These are phyloP conservation scores for Periophthalmus modestus DNA, from an alignment of 2,113 vertebrate species.

Conservation along the genomic window DNA sequence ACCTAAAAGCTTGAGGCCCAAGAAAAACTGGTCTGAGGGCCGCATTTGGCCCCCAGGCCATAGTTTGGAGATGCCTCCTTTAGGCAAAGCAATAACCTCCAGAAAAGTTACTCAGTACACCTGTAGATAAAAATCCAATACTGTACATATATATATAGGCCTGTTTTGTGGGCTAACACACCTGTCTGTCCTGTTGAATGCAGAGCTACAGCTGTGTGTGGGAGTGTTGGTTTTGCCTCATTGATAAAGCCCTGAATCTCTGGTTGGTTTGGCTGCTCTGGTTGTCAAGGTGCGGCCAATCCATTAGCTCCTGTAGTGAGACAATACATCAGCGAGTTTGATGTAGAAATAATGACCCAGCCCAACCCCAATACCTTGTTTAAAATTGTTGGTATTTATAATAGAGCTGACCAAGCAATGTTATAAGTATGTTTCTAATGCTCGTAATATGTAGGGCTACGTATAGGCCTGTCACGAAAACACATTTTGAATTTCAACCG, in stretches of 20 bases:
- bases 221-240: slow-evolving; percentile 11
- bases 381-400: not conserved
- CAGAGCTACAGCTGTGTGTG: not conserved
- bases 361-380: not conserved
- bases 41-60: no score
- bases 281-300: slow-evolving; percentile 24
- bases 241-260: slow-evolving; percentile 17
- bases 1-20: no score
- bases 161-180: not conserved
- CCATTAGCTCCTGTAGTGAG: not conserved
- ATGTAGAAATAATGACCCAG: not conserved
- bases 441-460: no score
- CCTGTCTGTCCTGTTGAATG: not conserved
- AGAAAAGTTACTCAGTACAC: no score
- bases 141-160: not conserved
- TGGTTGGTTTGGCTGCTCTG: slow-evolving; percentile 37
- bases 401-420: not conserved
- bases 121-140: no score
- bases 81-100: no score
- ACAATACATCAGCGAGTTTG: not conserved
- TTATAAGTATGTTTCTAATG: no score
- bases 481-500: no score
- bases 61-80: no score
- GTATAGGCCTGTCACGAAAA: no score
- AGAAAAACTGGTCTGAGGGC: no score